These are phyloP conservation scores for Leptinotarsa peninsularis DNA, from an alignment of 2,888 invertebrate species.

Conservation along the genomic window DNA sequence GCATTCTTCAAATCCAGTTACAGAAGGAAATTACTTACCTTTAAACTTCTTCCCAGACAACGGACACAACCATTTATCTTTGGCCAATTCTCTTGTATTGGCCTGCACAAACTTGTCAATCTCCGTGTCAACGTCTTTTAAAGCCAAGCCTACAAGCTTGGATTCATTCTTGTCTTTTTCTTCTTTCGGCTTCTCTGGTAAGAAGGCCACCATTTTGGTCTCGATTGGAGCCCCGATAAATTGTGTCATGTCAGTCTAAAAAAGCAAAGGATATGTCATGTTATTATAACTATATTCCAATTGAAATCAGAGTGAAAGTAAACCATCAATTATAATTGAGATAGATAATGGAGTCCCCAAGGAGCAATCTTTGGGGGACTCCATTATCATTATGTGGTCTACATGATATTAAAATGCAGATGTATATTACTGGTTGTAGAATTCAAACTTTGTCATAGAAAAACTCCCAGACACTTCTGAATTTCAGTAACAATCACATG, in stretches of 20 bases:
- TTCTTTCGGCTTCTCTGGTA: constrained; percentile 83
- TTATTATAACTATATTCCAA: not conserved
- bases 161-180: constrained; percentile 72
- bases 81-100: constrained; percentile 96
- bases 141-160: constrained; percentile 61
- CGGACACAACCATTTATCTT: constrained; percentile 99
- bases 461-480: too few species aligned
- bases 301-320: too few species aligned
- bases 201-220: constrained; percentile 89
- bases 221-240: constrained; percentile 87
- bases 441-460: too few species aligned
- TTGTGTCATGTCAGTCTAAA: constrained; percentile 75
- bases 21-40: constrained; percentile 58
- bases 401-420: too few species aligned
- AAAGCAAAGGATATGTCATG: constrained; percentile 25
- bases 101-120: constrained; percentile 95
- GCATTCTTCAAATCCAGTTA: not conserved
- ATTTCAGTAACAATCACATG: too few species aligned
- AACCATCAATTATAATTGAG: too few species aligned
- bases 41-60: constrained; percentile 99
- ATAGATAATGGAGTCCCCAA: too few species aligned
- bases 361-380: too few species aligned
- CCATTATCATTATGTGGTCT: too few species aligned
- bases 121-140: constrained; percentile 74
- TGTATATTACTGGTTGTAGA: too few species aligned